These are phyloP conservation scores for Rhinogobius similis DNA, from an alignment of 2,113 vertebrate species.

Conservation along the genomic window DNA sequence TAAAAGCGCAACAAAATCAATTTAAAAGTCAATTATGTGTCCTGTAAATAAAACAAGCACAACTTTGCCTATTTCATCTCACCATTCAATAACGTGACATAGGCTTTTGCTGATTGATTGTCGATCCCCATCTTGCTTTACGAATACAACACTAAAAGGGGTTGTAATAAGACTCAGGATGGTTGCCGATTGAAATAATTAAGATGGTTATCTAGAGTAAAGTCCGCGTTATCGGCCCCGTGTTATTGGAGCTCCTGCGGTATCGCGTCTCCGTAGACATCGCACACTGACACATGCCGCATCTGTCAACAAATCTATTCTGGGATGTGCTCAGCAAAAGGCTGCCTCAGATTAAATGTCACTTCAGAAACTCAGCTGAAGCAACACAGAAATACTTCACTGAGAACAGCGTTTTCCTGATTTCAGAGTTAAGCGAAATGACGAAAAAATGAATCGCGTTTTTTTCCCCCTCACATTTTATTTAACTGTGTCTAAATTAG, in stretches of 20 bases:
- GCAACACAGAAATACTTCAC: slow-evolving; percentile 32
- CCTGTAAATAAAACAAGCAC: too few relatives aligned
- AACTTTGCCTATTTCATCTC: background rate
- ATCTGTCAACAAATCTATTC: slow-evolving; percentile 50
- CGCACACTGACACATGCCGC: slow-evolving; percentile 5
- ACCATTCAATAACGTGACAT: too few relatives aligned
- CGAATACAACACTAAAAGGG: background rate
- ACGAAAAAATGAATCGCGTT: background rate
- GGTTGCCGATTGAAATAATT: background rate
- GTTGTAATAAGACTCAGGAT: background rate
- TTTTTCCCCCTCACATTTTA: too few relatives aligned
- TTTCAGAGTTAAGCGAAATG: background rate
- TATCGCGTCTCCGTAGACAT: slow-evolving; percentile 3
- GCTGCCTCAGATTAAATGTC: slow-evolving; percentile 58
- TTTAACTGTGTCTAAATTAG: too few relatives aligned
- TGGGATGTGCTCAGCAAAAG: slow-evolving; percentile 28
- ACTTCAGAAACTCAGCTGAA: slow-evolving; percentile 52
- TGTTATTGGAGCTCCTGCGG: slow-evolving; percentile 1
- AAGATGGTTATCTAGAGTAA: background rate
- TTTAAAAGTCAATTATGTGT: too few relatives aligned
- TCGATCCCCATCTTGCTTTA: background rate
- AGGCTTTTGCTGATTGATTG: background rate
- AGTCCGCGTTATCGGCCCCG: background rate
- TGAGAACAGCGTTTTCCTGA: slow-evolving; percentile 17
- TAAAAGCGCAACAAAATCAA: too few relatives aligned